Evolutionary conservation across 2,888 invertebrate genomes (phyloP).

Genomic region (Sarcophaga carnaria): DNA sequence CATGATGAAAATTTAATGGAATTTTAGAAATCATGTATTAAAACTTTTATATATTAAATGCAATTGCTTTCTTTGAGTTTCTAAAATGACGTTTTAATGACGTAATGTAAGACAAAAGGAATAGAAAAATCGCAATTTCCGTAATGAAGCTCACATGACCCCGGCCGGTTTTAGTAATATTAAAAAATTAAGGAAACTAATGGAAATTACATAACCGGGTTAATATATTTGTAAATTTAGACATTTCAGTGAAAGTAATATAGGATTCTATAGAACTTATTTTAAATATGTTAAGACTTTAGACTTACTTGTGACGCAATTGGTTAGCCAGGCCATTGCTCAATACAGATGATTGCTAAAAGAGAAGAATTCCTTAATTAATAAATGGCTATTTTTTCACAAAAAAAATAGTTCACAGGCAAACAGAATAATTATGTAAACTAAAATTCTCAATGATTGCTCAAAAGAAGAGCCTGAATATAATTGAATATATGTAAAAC

Average conservation of each 20-base stretch:
- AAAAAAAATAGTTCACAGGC: neutral
- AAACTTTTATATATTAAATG: neutral
- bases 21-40: conserved; percentile 2
- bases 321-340: conserved; percentile 76
- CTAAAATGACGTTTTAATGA: conserved; percentile 43
- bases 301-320: conserved; percentile 79
- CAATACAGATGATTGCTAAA: conserved; percentile 74
- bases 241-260: neutral
- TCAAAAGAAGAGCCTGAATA: neutral
- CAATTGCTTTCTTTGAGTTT: neutral
- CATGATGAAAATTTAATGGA: conserved; percentile 30
- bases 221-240: neutral
- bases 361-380: conserved; percentile 31
- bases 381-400: neutral
- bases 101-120: conserved; percentile 32
- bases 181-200: conserved; percentile 2
- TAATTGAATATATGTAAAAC: neutral
- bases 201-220: neutral
- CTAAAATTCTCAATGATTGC: neutral
- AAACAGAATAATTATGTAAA: conserved; percentile 5
- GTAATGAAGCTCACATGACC: conserved; percentile 42
- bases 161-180: conserved; percentile 47
- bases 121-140: conserved; percentile 6
- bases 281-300: neutral
- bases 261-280: neutral